phyloP scores from a whole-genome alignment of 2,113 vertebrate genomes.

The Colossoma macropomum region DNA sequence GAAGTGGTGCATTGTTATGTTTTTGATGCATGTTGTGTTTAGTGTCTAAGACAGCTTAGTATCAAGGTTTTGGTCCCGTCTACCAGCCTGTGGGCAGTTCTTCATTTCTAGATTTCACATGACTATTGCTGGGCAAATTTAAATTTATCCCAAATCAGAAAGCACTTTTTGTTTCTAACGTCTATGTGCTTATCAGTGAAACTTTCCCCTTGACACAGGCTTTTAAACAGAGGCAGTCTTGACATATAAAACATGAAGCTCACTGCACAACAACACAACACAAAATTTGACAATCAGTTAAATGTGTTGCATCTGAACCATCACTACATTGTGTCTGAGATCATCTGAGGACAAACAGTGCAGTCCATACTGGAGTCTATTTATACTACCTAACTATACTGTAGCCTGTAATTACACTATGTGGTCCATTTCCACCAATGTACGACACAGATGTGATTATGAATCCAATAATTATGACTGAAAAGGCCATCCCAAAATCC shows the following conservation, averaged over 20 bases:
- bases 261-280: slow-evolving; percentile 5
- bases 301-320: slow-evolving; percentile 15
- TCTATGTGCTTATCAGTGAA: neutral
- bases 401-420: slow-evolving; percentile 29
- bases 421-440: neutral
- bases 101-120: neutral
- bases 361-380: slow-evolving; percentile 40
- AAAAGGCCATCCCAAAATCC: neutral
- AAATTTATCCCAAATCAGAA: neutral
- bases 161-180: neutral
- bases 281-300: neutral
- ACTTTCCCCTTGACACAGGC: neutral
- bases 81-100: neutral
- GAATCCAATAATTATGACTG: neutral
- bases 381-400: slow-evolving; percentile 48
- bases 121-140: slow-evolving; percentile 3
- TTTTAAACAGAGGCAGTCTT: neutral
- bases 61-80: neutral
- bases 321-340: slow-evolving; percentile 27
- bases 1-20: neutral
- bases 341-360: slow-evolving; percentile 31
- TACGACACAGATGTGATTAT: neutral
- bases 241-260: slow-evolving; percentile 39
- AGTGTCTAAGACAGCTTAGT: neutral
- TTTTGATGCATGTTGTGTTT: too few species aligned